Evolutionary conservation across 2,113 vertebrate genomes (phyloP).

Genomic region (Aplodontia rufa): DNA sequence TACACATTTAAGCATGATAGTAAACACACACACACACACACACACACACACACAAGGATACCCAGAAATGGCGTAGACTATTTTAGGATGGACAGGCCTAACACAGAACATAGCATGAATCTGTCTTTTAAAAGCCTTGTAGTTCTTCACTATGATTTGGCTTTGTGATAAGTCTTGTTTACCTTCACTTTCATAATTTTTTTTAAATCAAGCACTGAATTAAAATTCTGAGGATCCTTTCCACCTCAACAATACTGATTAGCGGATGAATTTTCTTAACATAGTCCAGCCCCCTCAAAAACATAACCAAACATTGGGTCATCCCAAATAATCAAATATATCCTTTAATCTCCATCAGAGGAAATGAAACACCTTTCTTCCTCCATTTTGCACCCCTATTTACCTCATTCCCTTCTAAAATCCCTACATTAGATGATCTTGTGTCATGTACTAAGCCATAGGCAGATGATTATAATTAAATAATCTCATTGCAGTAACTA

Average conservation of each 20-base stretch:
- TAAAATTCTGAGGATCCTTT: neutral
- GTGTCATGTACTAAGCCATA: constrained; percentile 66
- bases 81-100: neutral
- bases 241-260: neutral
- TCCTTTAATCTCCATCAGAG: constrained; percentile 68
- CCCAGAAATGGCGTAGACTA: neutral
- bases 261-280: neutral
- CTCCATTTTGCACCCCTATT: constrained; percentile 16
- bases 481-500: constrained; percentile 67
- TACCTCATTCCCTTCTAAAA: constrained; percentile 49
- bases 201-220: neutral
- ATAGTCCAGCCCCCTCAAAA: neutral
- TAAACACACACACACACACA: neutral
- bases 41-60: neutral
- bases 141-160: neutral
- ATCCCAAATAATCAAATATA: constrained; percentile 24
- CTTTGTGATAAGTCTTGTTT: neutral
- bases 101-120: neutral
- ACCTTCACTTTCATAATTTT: neutral
- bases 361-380: constrained; percentile 69
- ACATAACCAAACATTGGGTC: neutral
- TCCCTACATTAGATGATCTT: constrained; percentile 58
- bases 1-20: neutral
- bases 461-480: constrained; percentile 77
- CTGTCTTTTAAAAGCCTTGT: neutral